Evolutionary conservation across 2,113 vertebrate genomes (phyloP).

Genomic region (Cololabis saira): DNA sequence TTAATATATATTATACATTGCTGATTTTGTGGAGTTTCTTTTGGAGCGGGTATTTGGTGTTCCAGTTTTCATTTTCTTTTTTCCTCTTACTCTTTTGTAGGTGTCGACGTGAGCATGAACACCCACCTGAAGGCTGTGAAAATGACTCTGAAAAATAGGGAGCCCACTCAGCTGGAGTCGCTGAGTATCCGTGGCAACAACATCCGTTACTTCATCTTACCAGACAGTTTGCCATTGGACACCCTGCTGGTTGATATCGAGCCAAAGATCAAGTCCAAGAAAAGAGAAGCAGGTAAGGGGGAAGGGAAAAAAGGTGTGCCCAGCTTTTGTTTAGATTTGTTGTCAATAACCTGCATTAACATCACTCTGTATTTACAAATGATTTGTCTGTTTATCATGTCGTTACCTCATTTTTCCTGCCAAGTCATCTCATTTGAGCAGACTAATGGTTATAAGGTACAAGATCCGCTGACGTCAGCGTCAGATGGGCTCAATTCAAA

Average conservation of each 20-base stretch:
- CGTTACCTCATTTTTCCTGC: too few relatives aligned
- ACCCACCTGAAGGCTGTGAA: constrained; percentile 98
- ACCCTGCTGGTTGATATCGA: constrained; percentile 97
- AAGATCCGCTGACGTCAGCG: too few relatives aligned
- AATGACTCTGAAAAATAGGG: constrained; percentile 98
- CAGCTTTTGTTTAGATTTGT: too few relatives aligned
- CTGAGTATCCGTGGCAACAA: constrained; percentile 98
- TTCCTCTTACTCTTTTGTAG: constrained; percentile 63
- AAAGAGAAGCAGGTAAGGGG: constrained; percentile 94
- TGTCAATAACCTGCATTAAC: too few relatives aligned
- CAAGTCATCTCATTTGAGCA: too few relatives aligned
- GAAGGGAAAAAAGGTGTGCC: background rate
- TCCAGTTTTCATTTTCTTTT: too few relatives aligned
- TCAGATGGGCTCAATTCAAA: background rate
- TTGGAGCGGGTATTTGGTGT: too few relatives aligned
- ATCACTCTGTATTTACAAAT: too few relatives aligned
- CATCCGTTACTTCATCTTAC: constrained; percentile 98
- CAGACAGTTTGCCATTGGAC: constrained; percentile 97
- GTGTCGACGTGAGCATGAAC: constrained; percentile 98
- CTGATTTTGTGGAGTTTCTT: too few relatives aligned
- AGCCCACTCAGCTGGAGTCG: constrained; percentile 95
- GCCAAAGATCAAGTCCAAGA: constrained; percentile 98
- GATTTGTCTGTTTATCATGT: too few relatives aligned
- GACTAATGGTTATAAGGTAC: too few relatives aligned
- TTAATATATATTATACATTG: too few relatives aligned